Conservation (phyloP, 2,888 invertebrate genomes). For the Lobophora halterata region DNA sequence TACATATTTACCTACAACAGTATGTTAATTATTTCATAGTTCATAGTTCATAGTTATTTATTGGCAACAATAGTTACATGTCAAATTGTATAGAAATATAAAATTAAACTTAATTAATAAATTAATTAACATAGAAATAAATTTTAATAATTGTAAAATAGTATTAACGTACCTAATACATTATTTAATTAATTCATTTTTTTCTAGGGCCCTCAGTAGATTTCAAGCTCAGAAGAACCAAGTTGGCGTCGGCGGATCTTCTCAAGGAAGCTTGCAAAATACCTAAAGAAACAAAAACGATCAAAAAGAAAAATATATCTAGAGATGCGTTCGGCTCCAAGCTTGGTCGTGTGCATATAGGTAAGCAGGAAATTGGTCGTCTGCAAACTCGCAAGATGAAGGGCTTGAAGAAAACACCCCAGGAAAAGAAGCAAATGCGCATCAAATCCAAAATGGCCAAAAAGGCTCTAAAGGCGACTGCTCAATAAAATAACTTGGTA, state of each 20-base stretch:
- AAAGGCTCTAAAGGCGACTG: slow-evolving; percentile 45
- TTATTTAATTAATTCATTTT: neutral
- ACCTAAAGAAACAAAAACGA: slow-evolving; percentile 88
- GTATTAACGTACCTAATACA: no score
- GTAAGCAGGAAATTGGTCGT: slow-evolving; percentile 90
- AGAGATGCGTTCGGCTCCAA: slow-evolving; percentile 93
- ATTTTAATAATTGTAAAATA: no score
- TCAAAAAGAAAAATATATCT: slow-evolving; percentile 95
- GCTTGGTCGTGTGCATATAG: slow-evolving; percentile 95
- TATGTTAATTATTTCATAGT: no score
- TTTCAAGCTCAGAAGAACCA: slow-evolving; percentile 90
- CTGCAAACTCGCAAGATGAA: slow-evolving; percentile 96
- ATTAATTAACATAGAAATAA: no score
- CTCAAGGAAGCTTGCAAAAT: slow-evolving; percentile 90
- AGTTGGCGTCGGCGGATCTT: slow-evolving; percentile 94
- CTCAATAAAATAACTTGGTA: slow-evolving; percentile 41
- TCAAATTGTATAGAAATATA: no score
- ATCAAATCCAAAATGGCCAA: slow-evolving; percentile 75
- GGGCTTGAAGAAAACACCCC: slow-evolving; percentile 88
- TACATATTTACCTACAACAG: no score
- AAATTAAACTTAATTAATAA: no score
- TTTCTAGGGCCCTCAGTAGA: slow-evolving; percentile 92
- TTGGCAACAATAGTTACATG: no score
- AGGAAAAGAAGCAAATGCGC: slow-evolving; percentile 83
- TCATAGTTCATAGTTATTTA: no score